phyloP scores from a whole-genome alignment of 2,113 vertebrate species.

The Dascyllus trimaculatus region DNA sequence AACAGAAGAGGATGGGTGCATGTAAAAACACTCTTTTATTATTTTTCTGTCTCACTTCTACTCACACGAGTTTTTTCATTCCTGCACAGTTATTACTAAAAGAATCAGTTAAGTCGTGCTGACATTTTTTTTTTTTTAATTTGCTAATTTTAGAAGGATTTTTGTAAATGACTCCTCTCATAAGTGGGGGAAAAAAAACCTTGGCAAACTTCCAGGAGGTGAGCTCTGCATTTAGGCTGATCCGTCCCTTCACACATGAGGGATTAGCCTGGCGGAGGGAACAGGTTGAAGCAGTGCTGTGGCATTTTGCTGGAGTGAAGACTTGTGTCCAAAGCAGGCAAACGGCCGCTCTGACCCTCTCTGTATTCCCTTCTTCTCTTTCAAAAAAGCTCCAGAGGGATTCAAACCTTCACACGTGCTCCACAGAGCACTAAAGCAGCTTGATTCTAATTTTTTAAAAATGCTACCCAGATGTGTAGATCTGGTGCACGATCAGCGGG shows the following conservation, averaged over 20 bases:
- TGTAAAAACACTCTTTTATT: conserved; percentile 10
- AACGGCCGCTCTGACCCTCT: not conserved
- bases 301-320: conserved; percentile 62
- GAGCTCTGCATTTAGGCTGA: conserved; percentile 60
- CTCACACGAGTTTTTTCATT: not conserved
- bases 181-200: conserved; percentile 17
- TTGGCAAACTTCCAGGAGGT: conserved; percentile 47
- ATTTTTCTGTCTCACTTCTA: not conserved
- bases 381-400: conserved; percentile 34
- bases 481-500: conserved; percentile 43
- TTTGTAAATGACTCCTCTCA: conserved; percentile 7
- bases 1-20: not conserved
- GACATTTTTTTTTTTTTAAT: not conserved
- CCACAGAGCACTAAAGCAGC: not conserved
- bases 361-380: conserved; percentile 26
- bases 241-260: conserved; percentile 55
- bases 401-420: conserved; percentile 6
- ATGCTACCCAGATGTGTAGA: conserved; percentile 23
- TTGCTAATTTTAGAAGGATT: conserved; percentile 6
- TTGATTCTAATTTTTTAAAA: conserved; percentile 17
- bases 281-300: conserved; percentile 65
- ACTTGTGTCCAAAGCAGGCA: conserved; percentile 46
- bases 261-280: conserved; percentile 64
- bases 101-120: not conserved
- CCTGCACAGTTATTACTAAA: not conserved